These are phyloP conservation scores for Lepidurus couesii DNA, from an alignment of 1,140 invertebrate species.

Conservation along the genomic window DNA sequence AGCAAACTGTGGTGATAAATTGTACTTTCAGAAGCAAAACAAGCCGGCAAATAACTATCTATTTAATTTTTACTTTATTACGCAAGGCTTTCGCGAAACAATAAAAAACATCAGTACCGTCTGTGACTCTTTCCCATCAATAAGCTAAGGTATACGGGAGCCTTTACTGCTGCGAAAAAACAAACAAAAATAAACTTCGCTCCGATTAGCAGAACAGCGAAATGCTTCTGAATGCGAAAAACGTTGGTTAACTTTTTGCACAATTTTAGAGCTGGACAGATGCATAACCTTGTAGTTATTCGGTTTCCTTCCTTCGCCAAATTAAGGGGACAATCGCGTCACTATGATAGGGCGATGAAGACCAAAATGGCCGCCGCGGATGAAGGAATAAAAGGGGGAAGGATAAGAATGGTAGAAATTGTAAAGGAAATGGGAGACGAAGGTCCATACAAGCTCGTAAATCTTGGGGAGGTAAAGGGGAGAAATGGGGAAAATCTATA, in stretches of 20 bases:
- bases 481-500: background rate
- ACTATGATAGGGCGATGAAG: background rate
- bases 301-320: background rate
- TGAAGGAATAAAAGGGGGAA: background rate
- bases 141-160: too few species aligned
- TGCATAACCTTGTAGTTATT: background rate
- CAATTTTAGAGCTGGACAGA: background rate
- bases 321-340: background rate
- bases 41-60: too few species aligned
- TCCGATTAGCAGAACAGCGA: too few species aligned
- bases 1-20: too few species aligned
- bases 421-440: constrained; percentile 14
- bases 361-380: background rate
- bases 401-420: background rate
- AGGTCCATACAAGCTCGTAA: background rate
- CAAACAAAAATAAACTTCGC: too few species aligned
- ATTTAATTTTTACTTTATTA: too few species aligned
- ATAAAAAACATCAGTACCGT: too few species aligned
- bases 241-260: background rate
- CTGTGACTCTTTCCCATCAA: too few species aligned
- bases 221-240: too few species aligned
- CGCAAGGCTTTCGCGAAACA: too few species aligned
- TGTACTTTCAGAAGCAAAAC: too few species aligned
- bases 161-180: too few species aligned
- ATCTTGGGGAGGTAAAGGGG: background rate